phyloP scores from a whole-genome alignment of 2,113 vertebrate species.

The Xiphophorus couchianus region DNA sequence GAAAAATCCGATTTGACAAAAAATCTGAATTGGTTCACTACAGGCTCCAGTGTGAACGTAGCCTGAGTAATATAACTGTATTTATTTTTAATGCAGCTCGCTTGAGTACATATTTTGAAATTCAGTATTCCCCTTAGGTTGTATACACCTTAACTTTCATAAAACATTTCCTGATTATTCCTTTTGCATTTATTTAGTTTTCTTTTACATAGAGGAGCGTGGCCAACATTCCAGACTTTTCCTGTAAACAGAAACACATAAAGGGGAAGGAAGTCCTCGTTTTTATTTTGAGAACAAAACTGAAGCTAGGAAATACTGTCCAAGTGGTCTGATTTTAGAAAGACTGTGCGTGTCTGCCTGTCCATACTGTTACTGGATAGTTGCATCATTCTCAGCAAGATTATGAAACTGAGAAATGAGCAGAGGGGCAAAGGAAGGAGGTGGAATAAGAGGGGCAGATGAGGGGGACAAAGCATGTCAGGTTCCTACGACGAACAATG shows the following conservation, averaged over 20 bases:
- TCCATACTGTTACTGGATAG: constrained; percentile 64
- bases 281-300: constrained; percentile 25
- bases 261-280: neutral
- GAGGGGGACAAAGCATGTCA: constrained; percentile 15
- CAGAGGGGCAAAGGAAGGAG: constrained; percentile 8
- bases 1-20: too few relatives aligned
- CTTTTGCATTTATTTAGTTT: neutral
- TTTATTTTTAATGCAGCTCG: too few relatives aligned
- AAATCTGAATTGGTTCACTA: too few relatives aligned
- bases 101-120: too few relatives aligned
- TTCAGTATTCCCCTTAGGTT: too few relatives aligned
- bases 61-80: too few relatives aligned
- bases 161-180: too few relatives aligned
- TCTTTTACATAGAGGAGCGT: neutral
- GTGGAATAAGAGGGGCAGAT: neutral
- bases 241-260: constrained; percentile 5
- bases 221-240: neutral
- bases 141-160: too few relatives aligned
- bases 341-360: constrained; percentile 6
- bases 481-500: constrained; percentile 25
- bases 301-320: constrained; percentile 14
- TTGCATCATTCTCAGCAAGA: constrained; percentile 72
- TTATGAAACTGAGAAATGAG: constrained; percentile 66
- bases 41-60: too few relatives aligned
- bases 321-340: constrained; percentile 12